Evolutionary conservation across 2,888 invertebrate species (phyloP).

Genomic region (Drosophila nr. perissopoda): DNA sequence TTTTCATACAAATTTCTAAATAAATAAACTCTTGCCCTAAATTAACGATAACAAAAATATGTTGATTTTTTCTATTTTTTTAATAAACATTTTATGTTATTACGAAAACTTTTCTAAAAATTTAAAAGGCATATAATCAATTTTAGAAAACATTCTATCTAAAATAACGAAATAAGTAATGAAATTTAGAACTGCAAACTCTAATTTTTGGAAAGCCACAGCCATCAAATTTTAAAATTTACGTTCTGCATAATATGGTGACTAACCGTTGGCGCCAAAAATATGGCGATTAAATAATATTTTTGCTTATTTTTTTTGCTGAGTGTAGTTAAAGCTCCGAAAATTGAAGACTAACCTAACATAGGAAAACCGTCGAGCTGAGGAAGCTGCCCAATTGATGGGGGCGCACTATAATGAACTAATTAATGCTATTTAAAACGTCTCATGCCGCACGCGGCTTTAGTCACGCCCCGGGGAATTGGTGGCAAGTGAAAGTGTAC

Average conservation of each 20-base stretch:
- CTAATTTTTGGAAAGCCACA: not conserved
- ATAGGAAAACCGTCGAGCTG: constrained; percentile 29
- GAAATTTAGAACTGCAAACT: not conserved
- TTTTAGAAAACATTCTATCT: not conserved
- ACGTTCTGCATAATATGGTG: not conserved
- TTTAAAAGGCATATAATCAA: accelerated
- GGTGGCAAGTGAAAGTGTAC: constrained; percentile 33
- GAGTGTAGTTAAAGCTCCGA: constrained; percentile 1
- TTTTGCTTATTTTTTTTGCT: not conserved
- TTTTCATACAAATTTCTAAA: too few species aligned
- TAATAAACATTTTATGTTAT: not conserved
- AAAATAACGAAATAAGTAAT: not conserved
- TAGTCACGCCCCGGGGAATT: constrained; percentile 51
- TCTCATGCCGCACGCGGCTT: constrained; percentile 19
- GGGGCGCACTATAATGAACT: constrained; percentile 41
- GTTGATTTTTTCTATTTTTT: not conserved
- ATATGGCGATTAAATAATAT: not conserved
- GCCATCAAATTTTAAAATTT: not conserved
- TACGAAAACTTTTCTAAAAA: not conserved
- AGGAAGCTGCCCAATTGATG: constrained; percentile 16
- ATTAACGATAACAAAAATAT: not conserved
- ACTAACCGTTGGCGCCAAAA: not conserved
- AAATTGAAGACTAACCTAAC: constrained; percentile 4
- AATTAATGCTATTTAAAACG: constrained; percentile 51
- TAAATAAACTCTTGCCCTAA: not conserved